phyloP scores from a whole-genome alignment of 1,140 invertebrate species.

The Teleogryllus occipitalis region DNA sequence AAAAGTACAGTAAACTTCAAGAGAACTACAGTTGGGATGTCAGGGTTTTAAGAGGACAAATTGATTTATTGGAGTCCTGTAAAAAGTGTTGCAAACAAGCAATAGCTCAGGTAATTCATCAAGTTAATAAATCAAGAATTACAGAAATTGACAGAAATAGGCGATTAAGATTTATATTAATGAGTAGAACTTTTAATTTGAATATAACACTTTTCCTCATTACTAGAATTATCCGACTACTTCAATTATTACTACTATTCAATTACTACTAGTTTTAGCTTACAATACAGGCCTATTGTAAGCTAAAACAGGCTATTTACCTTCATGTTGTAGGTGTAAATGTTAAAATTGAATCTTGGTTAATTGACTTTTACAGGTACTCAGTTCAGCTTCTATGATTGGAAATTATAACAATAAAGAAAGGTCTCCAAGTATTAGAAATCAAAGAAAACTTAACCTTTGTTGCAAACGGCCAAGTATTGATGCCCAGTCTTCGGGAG shows the following conservation, averaged over 20 bases:
- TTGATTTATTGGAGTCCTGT: slow-evolving; percentile 40
- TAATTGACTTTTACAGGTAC: slow-evolving; percentile 24
- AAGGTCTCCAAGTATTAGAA: slow-evolving; percentile 25
- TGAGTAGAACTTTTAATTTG: too few species aligned
- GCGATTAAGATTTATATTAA: too few species aligned
- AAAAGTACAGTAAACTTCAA: slow-evolving; percentile 38
- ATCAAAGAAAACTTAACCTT: slow-evolving; percentile 21
- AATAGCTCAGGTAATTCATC: slow-evolving; percentile 34
- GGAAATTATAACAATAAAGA: slow-evolving; percentile 27
- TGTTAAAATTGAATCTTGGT: background rate
- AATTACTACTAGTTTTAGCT: too few species aligned
- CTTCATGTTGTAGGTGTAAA: too few species aligned
- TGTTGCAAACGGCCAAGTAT: slow-evolving; percentile 21
- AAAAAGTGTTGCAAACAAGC: slow-evolving; percentile 34
- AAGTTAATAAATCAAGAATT: too few species aligned
- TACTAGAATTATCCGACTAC: background rate
- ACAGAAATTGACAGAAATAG: too few species aligned
- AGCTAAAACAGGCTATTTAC: too few species aligned
- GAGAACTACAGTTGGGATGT: slow-evolving; percentile 54
- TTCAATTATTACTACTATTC: too few species aligned
- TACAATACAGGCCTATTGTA: too few species aligned
- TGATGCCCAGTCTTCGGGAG: slow-evolving; percentile 16
- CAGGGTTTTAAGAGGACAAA: slow-evolving; percentile 45
- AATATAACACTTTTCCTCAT: too few species aligned
- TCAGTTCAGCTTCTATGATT: slow-evolving; percentile 27